phyloP scores from a whole-genome alignment of 64 coral and sea anemone genomes.

The Cladopsammia gracilis region DNA sequence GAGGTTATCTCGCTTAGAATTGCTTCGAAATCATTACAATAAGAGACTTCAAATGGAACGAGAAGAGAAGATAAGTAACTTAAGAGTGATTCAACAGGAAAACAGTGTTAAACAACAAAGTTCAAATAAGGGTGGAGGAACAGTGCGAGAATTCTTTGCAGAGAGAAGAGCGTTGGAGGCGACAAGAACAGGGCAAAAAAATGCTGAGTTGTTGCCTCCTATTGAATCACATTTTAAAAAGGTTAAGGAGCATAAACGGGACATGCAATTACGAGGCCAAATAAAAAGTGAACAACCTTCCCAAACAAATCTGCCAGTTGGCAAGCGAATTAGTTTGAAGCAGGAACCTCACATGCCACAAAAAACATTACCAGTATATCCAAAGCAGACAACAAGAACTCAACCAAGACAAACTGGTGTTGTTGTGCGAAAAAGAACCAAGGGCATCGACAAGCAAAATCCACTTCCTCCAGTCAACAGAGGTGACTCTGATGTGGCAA shows the following conservation, averaged over 20 bases:
- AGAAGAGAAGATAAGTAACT: slow-evolving; percentile 75
- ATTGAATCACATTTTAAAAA: slow-evolving; percentile 86
- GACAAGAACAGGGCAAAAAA: slow-evolving; percentile 49
- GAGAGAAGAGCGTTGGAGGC: slow-evolving; percentile 91
- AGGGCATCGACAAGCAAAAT: slow-evolving; percentile 89
- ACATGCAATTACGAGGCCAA: neutral
- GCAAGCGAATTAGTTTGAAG: slow-evolving; percentile 34
- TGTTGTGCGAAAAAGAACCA: slow-evolving; percentile 64
- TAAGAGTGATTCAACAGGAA: slow-evolving; percentile 25
- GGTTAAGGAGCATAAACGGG: slow-evolving; percentile 74
- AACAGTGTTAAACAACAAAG: slow-evolving; percentile 32
- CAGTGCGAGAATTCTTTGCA: slow-evolving; percentile 93
- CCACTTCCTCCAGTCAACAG: slow-evolving; percentile 83
- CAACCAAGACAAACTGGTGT: slow-evolving; percentile 30
- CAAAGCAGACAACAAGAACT: slow-evolving; percentile 10
- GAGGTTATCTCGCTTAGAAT: slow-evolving; percentile 77
- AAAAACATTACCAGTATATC: neutral
- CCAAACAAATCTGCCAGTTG: neutral
- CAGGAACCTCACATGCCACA: neutral
- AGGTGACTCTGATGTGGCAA: neutral
- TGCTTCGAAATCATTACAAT: slow-evolving; percentile 80
- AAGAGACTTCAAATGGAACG: slow-evolving; percentile 88
- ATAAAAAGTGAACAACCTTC: slow-evolving; percentile 8
- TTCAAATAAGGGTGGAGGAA: slow-evolving; percentile 63
- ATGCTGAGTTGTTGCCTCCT: slow-evolving; percentile 74